These are phyloP conservation scores for Hoplostethus mediterraneus DNA, from an alignment of 2,797 vertebrate species.

Conservation along the genomic window DNA sequence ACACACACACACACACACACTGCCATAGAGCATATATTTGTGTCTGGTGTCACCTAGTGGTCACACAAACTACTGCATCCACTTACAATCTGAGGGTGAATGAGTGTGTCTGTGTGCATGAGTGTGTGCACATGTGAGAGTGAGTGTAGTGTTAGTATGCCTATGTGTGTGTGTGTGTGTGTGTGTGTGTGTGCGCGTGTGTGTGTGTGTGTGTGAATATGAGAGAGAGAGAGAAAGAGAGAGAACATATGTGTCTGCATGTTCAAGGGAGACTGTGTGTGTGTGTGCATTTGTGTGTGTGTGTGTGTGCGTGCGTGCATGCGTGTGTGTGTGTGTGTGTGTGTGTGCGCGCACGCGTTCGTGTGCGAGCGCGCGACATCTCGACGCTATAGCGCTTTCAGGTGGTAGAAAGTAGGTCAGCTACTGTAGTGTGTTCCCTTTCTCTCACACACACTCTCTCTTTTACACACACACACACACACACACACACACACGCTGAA, in stretches of 20 bases:
- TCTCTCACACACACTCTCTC: neutral
- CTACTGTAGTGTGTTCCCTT: neutral
- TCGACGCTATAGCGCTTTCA: constrained; percentile 10
- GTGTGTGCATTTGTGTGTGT: neutral
- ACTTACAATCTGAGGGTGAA: neutral
- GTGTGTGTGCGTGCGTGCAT: neutral
- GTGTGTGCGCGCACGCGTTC: neutral
- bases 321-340: constrained; percentile 11
- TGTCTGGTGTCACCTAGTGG: constrained; percentile 45
- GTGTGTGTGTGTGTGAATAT: neutral
- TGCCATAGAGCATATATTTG: neutral
- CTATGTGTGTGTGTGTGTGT: constrained; percentile 10
- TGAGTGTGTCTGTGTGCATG: too few relatives aligned
- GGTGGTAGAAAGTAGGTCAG: constrained; percentile 24
- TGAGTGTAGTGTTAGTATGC: neutral
- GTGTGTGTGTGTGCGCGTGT: constrained; percentile 5
- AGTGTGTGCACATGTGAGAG: neutral
- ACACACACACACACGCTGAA: constrained; percentile 1
- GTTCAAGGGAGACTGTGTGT: constrained; percentile 1
- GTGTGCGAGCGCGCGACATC: neutral
- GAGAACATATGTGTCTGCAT: neutral
- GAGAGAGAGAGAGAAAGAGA: neutral
- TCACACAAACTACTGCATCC: neutral
- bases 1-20: too few relatives aligned
- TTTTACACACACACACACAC: neutral